These are phyloP conservation scores for Myotis vivesi DNA, from an alignment of 2,797 vertebrate genomes.

Conservation along the genomic window DNA sequence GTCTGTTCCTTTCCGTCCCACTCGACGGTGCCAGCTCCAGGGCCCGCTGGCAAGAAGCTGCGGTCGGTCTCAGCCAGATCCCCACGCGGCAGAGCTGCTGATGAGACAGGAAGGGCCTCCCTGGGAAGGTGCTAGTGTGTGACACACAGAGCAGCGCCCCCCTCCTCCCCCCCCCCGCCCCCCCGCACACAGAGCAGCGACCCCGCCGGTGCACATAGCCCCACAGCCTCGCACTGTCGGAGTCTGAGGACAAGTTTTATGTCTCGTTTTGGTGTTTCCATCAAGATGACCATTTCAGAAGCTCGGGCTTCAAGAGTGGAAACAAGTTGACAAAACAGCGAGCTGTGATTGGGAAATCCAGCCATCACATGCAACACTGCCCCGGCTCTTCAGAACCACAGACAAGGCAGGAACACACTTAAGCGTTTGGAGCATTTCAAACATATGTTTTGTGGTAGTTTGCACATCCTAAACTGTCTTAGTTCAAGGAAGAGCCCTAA, in stretches of 20 bases:
- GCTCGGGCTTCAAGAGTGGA: background rate
- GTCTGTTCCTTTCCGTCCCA: conserved; percentile 7
- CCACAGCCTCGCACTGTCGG: background rate
- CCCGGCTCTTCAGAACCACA: background rate
- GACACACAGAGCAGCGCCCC: background rate
- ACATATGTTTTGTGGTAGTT: background rate
- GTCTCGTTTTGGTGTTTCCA: background rate
- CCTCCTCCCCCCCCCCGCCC: no score
- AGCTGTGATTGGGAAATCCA: conserved; percentile 29
- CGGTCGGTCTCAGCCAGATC: conserved; percentile 15
- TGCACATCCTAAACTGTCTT: background rate
- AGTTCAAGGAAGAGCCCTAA: background rate
- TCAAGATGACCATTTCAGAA: conserved; percentile 20
- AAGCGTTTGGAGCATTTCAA: background rate
- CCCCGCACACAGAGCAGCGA: background rate
- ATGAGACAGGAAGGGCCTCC: background rate
- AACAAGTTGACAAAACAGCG: conserved; percentile 34
- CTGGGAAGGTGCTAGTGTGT: background rate
- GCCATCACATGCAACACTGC: background rate
- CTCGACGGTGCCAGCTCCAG: background rate
- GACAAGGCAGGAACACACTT: background rate
- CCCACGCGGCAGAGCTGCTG: background rate
- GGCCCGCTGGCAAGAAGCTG: background rate
- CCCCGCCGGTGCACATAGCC: background rate
- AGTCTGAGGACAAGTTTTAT: background rate